Base-by-base conservation (phyloP, 2,888 invertebrate genomes). In the Lochmaea capreae region DNA sequence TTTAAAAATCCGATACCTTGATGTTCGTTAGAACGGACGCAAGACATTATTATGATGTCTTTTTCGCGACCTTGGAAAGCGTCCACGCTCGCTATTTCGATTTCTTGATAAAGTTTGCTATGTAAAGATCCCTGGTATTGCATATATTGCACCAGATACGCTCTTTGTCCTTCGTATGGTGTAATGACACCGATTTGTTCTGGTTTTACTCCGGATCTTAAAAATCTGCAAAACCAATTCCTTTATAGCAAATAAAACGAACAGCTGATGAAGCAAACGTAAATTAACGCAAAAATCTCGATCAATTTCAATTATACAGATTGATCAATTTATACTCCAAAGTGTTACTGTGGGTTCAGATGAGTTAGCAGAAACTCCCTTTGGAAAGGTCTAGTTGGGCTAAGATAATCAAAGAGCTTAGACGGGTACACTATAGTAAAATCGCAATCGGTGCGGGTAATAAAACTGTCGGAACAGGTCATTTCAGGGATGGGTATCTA, bases 41-140 rank as follows among this genome's bases (percentile, higher is more conserved):
- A 99, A 0, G 98, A 98, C 94, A 99, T 96, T 69, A 99, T 97
- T 79, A 99, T 99, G 73, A 99, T 95, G 85, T 99, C 99, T 85
- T 99, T 99, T 85, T 99, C 99, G 65, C 99, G 90, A 0, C 99
- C 99, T 87, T 99, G 98, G 87, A 99, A 99, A 0, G 99, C 99
- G 87, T 99, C 99, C 3, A 99, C 99, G 87, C 98, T 98, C 10
- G 99, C 99, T 0, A 99, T 98, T 88, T 99, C 99, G 71, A 99
- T 97, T 85, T 99, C 98, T 88, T 98, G 95, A 86, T 99, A 99
- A 0, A 99, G 89, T 85, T 98, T 98, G 52, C 97, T 95, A 85
- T 99, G 98, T 71, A 99, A 89, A 12, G 97, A 95, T 12, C 99
- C 99, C 85, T 98, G 98, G 85, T 97, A 97, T 87, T 99, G 98